Evolutionary conservation across 2,113 vertebrate genomes (phyloP).

Genomic region (Apus apus): DNA sequence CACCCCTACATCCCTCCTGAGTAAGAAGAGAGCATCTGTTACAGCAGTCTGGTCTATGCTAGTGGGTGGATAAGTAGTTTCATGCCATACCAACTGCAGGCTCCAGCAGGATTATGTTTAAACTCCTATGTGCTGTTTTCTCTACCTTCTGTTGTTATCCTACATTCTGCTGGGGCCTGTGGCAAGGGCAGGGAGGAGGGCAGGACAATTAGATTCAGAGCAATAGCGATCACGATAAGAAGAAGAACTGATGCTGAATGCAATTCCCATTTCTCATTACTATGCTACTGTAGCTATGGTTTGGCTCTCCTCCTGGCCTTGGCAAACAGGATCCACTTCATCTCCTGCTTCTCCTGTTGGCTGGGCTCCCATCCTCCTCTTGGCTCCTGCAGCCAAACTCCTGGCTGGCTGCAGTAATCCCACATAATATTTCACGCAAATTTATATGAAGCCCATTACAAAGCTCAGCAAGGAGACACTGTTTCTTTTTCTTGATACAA

Average conservation of each 20-base stretch:
- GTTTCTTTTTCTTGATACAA: slow-evolving; percentile 76
- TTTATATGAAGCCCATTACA: slow-evolving; percentile 74
- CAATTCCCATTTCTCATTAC: slow-evolving; percentile 43
- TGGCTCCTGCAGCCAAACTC: slow-evolving; percentile 63
- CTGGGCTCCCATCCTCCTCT: slow-evolving; percentile 57
- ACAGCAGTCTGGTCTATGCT: neutral
- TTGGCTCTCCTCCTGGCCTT: slow-evolving; percentile 70
- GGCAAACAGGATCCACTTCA: slow-evolving; percentile 60
- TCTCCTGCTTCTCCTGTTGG: slow-evolving; percentile 76
- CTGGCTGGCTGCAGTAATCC: slow-evolving; percentile 73
- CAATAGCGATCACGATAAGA: neutral
- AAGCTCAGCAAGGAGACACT: slow-evolving; percentile 71
- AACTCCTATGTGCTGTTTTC: neutral
- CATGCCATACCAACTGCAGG: neutral
- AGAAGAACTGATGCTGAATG: neutral
- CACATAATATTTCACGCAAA: slow-evolving; percentile 79
- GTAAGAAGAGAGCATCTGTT: neutral
- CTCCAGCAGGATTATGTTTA: neutral
- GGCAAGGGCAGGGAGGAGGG: neutral
- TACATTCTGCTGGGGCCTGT: neutral
- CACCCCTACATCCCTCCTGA: neutral
- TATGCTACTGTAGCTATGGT: slow-evolving; percentile 56
- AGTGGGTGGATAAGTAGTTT: neutral
- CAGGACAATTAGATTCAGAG: neutral
- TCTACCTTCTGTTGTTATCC: neutral